Base-by-base conservation (phyloP, 2,888 invertebrate species). In the Notodonta dromedarius region DNA sequence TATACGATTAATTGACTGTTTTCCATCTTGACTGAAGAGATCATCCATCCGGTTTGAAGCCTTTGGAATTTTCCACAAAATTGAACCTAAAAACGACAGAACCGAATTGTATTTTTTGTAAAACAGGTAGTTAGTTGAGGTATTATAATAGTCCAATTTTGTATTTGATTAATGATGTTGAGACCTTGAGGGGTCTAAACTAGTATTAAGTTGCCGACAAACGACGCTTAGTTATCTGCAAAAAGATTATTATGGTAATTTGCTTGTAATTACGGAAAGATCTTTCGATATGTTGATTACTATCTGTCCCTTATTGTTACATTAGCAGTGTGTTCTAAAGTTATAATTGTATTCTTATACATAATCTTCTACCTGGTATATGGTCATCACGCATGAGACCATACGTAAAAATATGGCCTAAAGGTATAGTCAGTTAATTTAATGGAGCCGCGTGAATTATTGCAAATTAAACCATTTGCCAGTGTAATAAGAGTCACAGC, bases 71-170 rank as follows among this genome's bases (percentile, higher is more conserved):
- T 46, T 46, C 13, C n/a, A 46, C 46, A n/a, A 46, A 46, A 46
- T n/a, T 13, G 2, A n/a, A 46, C n/a, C 13, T 46, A n/a, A 13
- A 5, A 46, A 46, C 13, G 4, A 46, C 46, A 13, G 5, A 46
- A 42, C 6, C 5, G n/a, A 46, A n/a, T n/a, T 46, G 5, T n/a
- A 44, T 50, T 50, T 50, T 50, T 50, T 50, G n/a, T 50, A 16
- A 50, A 14, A 16, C 50, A 44, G 16, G 7, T 16, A 0, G 50
- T 16, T 44, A 9, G 50, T 16, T 44, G 44, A 50, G 50, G 50
- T 50, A 9, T n/a, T 76, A 53, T 63, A 65, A 58, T 56, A 60
- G 44, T 6, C 24, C 44, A 44, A 56, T 42, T 46, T 56, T 46
- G 16, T 46, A 13, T 24, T 56, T 44, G 13, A 16, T 56, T 59